phyloP scores from a whole-genome alignment of 1,140 invertebrate species.

The Drosophila albomicans region DNA sequence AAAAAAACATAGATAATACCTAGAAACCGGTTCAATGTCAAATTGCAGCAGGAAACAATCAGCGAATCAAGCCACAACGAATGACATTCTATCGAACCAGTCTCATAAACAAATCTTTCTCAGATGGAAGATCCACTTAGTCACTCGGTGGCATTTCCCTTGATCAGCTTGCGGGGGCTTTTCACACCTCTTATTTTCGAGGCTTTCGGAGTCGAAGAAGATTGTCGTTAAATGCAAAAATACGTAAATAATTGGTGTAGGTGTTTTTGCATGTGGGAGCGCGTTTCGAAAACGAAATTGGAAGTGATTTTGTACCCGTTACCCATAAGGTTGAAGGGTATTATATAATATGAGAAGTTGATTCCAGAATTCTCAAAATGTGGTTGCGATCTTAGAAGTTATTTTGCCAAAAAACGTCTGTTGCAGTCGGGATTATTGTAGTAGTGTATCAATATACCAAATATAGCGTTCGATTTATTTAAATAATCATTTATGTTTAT shows the following conservation, averaged over 20 bases:
- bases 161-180: constrained; percentile 14
- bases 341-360: too few relatives aligned
- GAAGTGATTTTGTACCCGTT: neutral
- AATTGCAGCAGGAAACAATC: constrained; percentile 41
- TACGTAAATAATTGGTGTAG: neutral
- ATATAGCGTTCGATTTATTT: too few relatives aligned
- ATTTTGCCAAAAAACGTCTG: too few relatives aligned
- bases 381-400: too few relatives aligned
- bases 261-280: neutral
- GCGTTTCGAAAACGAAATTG: neutral
- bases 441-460: too few relatives aligned
- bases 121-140: constrained; percentile 10
- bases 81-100: neutral
- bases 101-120: neutral
- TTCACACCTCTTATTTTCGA: constrained; percentile 16
- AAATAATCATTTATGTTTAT: too few relatives aligned
- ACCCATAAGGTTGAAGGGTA: too few relatives aligned
- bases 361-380: too few relatives aligned
- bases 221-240: constrained; percentile 15
- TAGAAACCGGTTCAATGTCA: constrained; percentile 35
- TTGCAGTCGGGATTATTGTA: too few relatives aligned
- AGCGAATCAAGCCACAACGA: too few relatives aligned
- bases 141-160: constrained; percentile 19
- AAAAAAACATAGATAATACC: constrained; percentile 16
- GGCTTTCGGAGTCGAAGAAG: neutral